Evolutionary conservation across 1,140 invertebrate genomes (phyloP).

Genomic region (Lepidurus packardi): DNA sequence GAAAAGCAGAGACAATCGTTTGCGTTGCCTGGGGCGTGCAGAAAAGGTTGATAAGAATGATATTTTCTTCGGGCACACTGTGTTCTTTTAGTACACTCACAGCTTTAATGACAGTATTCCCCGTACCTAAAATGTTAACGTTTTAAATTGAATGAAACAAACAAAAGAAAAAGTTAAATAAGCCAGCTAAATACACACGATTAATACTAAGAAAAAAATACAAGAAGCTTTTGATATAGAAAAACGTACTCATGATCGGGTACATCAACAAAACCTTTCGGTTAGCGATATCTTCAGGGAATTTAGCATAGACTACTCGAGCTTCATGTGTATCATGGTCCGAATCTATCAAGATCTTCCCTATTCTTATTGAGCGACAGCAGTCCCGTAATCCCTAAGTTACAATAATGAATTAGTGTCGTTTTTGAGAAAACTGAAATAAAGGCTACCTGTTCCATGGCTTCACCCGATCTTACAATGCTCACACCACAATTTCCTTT

Average conservation of each 20-base stretch:
- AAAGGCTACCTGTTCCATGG: slow-evolving; percentile 81
- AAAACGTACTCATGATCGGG: slow-evolving; percentile 83
- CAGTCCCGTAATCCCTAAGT: slow-evolving; percentile 85
- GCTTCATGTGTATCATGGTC: slow-evolving; percentile 94
- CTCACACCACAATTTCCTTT: slow-evolving; percentile 98
- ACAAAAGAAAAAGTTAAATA: not conserved
- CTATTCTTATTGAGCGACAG: slow-evolving; percentile 93
- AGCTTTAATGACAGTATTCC: slow-evolving; percentile 90
- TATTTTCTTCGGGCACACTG: slow-evolving; percentile 84
- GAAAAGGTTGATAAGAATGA: slow-evolving; percentile 93
- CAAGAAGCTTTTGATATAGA: not conserved
- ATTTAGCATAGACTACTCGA: slow-evolving; percentile 93
- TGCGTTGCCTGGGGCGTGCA: slow-evolving; percentile 86
- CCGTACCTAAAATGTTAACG: slow-evolving; percentile 55
- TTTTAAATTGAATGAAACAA: slow-evolving; percentile 8
- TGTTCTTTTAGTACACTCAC: slow-evolving; percentile 90
- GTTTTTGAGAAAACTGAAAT: not conserved
- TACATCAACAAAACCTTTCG: slow-evolving; percentile 95
- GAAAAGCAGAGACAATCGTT: slow-evolving; percentile 78
- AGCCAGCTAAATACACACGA: slow-evolving; percentile 27
- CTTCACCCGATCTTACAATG: slow-evolving; percentile 71
- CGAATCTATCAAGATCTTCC: slow-evolving; percentile 96
- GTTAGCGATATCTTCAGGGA: slow-evolving; percentile 87
- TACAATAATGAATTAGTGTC: slow-evolving; percentile 23
- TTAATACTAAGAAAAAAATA: not conserved